phyloP scores from a whole-genome alignment of 2,797 vertebrate species.

The Microchirus variegatus region DNA sequence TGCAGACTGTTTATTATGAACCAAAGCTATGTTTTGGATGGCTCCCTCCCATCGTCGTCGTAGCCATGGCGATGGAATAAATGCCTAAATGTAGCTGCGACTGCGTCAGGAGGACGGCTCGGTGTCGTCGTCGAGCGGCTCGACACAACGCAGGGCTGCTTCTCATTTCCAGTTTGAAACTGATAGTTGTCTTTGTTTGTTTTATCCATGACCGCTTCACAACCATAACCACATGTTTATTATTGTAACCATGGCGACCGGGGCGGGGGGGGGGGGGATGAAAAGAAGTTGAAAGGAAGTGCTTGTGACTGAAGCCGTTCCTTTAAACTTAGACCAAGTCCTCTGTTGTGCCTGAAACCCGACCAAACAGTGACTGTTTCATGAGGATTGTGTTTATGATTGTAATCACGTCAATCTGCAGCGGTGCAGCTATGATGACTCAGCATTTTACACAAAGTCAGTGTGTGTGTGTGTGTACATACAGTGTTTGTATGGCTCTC shows the following conservation, averaged over 20 bases:
- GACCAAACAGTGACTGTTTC: neutral
- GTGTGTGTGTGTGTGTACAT: slow-evolving; percentile 56
- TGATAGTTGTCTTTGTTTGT: neutral
- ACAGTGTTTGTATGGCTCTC: slow-evolving; percentile 95
- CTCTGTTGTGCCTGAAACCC: neutral
- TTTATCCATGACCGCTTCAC: neutral
- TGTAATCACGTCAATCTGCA: neutral
- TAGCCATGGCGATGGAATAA: too few relatives aligned
- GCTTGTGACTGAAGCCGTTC: neutral
- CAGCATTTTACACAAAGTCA: neutral
- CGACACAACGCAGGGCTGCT: neutral
- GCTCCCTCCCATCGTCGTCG: too few relatives aligned
- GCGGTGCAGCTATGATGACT: neutral
- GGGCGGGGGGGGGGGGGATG: too few relatives aligned
- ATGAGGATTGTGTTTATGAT: neutral
- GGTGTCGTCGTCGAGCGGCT: too few relatives aligned
- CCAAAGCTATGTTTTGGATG: too few relatives aligned
- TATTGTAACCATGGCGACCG: neutral
- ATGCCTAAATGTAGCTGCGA: too few relatives aligned
- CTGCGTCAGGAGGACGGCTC: too few relatives aligned
- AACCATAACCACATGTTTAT: neutral
- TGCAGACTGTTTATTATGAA: too few relatives aligned
- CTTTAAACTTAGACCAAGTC: neutral
- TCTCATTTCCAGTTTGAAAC: neutral
- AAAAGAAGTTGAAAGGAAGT: neutral